Evolutionary conservation across 2,797 vertebrate genomes (phyloP), one percentile per base, ranked within the genome.

Genomic region (Pantherophis vulpinus): DNA sequence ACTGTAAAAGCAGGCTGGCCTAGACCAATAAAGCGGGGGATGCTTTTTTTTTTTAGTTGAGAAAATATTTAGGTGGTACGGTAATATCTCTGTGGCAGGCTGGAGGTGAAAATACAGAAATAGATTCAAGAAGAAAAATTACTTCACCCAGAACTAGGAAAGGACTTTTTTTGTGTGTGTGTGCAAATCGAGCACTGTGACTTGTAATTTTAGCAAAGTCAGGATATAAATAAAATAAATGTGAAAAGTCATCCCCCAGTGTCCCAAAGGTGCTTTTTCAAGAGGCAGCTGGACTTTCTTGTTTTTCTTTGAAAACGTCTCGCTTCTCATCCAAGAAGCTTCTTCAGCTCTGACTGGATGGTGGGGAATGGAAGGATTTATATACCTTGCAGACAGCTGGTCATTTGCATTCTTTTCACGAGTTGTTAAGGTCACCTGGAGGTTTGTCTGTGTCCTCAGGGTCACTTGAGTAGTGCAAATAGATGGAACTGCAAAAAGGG

Each of bases 121-220:
- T 20, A 29, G 27, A 87, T 27, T 6, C 25, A 32, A 16, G 32
- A 12, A 14, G 32, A 25, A 27, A 42, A 37, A n/a, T 56, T 23
- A 1, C 54, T 90, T 61, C 92, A 11, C 5, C 63, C 93, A 86
- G 93, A 83, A 2, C 29, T 91, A 56, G 55, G 79, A 14, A 0
- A 0, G 8, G 20, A 93, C 70, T 92, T 58, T 47, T 47, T 88
- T 0, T 86, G 94, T 87, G 54, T 56, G 55, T 56, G 93, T 32
- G 32, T 42, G 25, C 56, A 1, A 32, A 74, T 59, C 61, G 92
- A 37, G 5, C 3, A 11, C 90, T 93, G 51, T 51, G 86, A 20
- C 8, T 87, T 91, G 93, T 93, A 92, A 87, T 18, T 60, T 90
- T 23, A 47, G n/a, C 3, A n/a, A 91, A 66, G 20, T 37, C 89